Evolutionary conservation across 2,888 invertebrate species (phyloP).

Genomic region (Synanthedon myopaeformis): DNA sequence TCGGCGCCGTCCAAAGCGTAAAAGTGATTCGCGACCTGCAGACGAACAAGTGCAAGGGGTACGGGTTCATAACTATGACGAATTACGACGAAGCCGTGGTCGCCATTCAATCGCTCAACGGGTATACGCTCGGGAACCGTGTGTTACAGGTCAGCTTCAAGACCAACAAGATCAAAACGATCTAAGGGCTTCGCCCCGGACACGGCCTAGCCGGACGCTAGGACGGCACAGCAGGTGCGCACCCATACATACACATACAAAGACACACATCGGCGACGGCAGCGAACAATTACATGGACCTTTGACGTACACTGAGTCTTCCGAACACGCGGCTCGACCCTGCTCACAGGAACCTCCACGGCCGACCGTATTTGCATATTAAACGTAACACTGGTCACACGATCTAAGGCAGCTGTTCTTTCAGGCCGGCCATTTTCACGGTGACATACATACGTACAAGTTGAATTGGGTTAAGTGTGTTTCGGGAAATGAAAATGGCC

Average conservation of each 20-base stretch:
- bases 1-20: conserved; percentile 92
- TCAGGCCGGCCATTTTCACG: conserved; percentile 30
- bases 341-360: conserved; percentile 3
- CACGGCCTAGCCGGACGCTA: conserved; percentile 56
- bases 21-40: conserved; percentile 93
- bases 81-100: conserved; percentile 94
- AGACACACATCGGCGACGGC: conserved; percentile 7
- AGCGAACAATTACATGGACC: conserved; percentile 10
- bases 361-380: conserved; percentile 36
- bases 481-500: conserved; percentile 60
- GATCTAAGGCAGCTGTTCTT: conserved; percentile 43
- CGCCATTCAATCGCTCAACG: conserved; percentile 92
- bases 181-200: conserved; percentile 65
- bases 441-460: conserved; percentile 9
- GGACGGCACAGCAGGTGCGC: conserved; percentile 68
- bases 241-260: conserved; percentile 50
- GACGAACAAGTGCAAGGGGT: conserved; percentile 95
- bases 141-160: conserved; percentile 95
- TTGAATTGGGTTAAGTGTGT: conserved; percentile 58
- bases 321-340: conserved; percentile 15
- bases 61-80: conserved; percentile 95
- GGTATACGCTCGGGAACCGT: conserved; percentile 90
- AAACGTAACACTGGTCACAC: conserved; percentile 16
- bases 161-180: conserved; percentile 83
- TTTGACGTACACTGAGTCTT: conserved; percentile 23